Percentiles rank a stretch among this genome's conserved stretches.
These are phyloP conservation scores for Dryobates pubescens DNA, from an alignment of 2,797 vertebrate genomes.

Conservation along the genomic window DNA sequence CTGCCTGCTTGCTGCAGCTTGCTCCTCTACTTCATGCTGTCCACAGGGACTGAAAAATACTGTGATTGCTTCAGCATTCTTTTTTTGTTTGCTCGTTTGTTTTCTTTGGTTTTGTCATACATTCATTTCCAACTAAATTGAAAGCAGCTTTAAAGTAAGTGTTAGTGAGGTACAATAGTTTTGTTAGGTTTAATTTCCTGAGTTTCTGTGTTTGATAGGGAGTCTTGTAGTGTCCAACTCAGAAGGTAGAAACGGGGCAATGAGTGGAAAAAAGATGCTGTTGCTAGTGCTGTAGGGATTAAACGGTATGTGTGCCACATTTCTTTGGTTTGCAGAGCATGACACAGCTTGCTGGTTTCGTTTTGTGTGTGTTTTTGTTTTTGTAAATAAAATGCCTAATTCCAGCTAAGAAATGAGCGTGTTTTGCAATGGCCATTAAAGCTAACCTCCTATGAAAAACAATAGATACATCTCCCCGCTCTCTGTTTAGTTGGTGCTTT, in stretches of 20 bases:
- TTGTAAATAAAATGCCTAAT: neutral
- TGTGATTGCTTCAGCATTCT: neutral
- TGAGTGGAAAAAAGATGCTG: neutral
- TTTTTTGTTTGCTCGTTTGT: neutral
- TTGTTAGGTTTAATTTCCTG: neutral
- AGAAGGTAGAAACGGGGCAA: neutral
- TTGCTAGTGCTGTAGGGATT: neutral
- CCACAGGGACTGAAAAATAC: neutral
- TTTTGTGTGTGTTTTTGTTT: neutral
- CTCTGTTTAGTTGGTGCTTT: neutral
- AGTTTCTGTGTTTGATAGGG: neutral
- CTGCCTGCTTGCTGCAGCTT: neutral
- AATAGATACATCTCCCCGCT: neutral
- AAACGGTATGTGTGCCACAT: neutral
- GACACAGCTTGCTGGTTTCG: neutral
- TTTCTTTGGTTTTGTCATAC: neutral
- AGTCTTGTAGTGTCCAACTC: too few species aligned
- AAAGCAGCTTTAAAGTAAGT: neutral
- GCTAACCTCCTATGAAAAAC: neutral
- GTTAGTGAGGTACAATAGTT: neutral
- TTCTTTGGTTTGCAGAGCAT: neutral
- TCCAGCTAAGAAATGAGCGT: neutral
- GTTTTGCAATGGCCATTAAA: neutral
- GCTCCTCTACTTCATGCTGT: slow-evolving; percentile 42
- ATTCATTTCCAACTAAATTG: neutral